Percentiles rank a stretch among this genome's conserved stretches.
Evolutionary conservation across 2,113 vertebrate genomes (phyloP).

Genomic region (Narcine bancroftii): DNA sequence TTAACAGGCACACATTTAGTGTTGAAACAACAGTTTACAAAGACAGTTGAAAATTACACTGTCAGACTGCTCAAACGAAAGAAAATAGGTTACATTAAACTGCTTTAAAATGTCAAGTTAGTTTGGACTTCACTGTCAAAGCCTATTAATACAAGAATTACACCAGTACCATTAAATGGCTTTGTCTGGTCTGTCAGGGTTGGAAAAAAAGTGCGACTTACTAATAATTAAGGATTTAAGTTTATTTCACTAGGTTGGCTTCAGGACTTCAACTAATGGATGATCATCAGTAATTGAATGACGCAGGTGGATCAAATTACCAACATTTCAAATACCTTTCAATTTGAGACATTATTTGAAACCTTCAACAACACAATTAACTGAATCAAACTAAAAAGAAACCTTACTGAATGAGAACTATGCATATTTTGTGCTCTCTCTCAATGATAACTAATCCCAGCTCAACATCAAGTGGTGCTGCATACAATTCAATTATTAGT

Average conservation of each 20-base stretch:
- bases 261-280: constrained; percentile 1
- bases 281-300: not conserved
- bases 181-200: constrained; percentile 42
- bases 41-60: constrained; percentile 44
- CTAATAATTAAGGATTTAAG: constrained; percentile 29
- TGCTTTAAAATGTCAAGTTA: constrained; percentile 41
- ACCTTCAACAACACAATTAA: constrained; percentile 2
- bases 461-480: not conserved
- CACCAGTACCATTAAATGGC: constrained; percentile 43
- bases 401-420: not conserved
- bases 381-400: not conserved
- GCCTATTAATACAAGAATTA: constrained; percentile 45
- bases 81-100: constrained; percentile 45
- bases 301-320: not conserved
- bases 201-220: not conserved
- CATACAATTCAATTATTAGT: not conserved
- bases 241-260: constrained; percentile 15
- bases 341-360: constrained; percentile 7
- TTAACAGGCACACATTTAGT: constrained; percentile 19
- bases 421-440: no score
- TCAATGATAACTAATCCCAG: not conserved
- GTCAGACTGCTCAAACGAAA: constrained; percentile 43
- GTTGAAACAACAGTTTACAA: constrained; percentile 32
- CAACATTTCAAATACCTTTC: not conserved
- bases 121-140: constrained; percentile 42